These are phyloP conservation scores for Ancistrus triradiatus DNA, from an alignment of 2,113 vertebrate genomes.

Conservation along the genomic window DNA sequence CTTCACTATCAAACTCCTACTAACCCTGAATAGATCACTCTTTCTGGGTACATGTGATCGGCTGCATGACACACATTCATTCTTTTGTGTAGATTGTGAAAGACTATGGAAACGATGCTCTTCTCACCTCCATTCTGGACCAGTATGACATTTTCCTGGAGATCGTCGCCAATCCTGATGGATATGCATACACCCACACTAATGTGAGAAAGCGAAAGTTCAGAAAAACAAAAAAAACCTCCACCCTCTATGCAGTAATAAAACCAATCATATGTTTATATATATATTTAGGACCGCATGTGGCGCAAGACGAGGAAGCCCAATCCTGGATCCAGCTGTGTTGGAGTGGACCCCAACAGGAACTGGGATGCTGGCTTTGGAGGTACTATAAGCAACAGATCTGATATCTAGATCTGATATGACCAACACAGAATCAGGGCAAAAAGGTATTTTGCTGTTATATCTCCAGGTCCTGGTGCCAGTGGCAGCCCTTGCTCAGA, in stretches of 20 bases:
- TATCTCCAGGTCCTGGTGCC: slow-evolving; percentile 69
- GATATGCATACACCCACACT: slow-evolving; percentile 78
- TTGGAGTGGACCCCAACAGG: slow-evolving; percentile 85
- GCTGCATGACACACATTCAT: background rate
- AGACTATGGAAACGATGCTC: slow-evolving; percentile 65
- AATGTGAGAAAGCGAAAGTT: slow-evolving; percentile 57
- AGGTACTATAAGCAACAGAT: slow-evolving; percentile 64
- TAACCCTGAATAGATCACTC: too few species aligned
- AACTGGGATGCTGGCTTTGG: slow-evolving; percentile 86
- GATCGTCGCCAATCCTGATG: slow-evolving; percentile 84
- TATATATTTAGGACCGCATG: slow-evolving; percentile 75
- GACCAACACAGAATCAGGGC: too few species aligned
- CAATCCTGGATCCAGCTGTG: slow-evolving; percentile 65
- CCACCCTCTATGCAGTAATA: background rate
- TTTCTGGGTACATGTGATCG: too few species aligned
- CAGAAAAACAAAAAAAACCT: background rate
- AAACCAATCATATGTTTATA: background rate
- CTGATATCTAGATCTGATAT: too few species aligned
- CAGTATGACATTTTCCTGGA: slow-evolving; percentile 86
- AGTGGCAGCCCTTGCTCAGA: slow-evolving; percentile 78
- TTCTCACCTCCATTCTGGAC: slow-evolving; percentile 72
- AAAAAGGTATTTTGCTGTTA: too few species aligned
- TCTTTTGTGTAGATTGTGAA: slow-evolving; percentile 65
- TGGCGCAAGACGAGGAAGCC: slow-evolving; percentile 88
- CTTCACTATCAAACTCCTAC: too few species aligned